Base-by-base conservation (phyloP, 2,888 invertebrate species). In the Leucophenga maculata region DNA sequence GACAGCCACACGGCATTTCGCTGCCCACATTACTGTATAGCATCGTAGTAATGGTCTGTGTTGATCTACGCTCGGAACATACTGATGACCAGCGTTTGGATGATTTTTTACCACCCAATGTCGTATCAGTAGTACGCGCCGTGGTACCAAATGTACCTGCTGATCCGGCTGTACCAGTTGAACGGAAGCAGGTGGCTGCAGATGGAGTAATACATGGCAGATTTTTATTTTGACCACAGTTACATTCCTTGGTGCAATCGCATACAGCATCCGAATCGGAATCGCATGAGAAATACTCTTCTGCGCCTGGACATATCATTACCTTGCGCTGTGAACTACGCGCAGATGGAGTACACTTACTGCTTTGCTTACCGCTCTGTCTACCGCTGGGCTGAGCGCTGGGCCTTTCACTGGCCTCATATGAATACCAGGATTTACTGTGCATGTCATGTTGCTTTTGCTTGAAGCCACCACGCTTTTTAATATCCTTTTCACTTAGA, bases 401-500 rank as follows among this genome's bases (percentile, higher is more conserved):
- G n/a, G 46, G 46, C 46, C 6, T 46, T 2, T 14, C 46, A 14
- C 46, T 6, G 13, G 13, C 3, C 6, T 26, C 57, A 57, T 57
- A 59, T 59, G 31, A 8, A 59, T 14, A 59, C 59, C 59, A 59
- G n/a, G 59, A 32, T 20, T 18, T 18, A 11, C 6, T 46, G 4
- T 31, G 13, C 18, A 1, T 4, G 11, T 39, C 39, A 1, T 62
- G 0, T 2, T 46, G 11, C 3, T 16, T 39, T 4, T 14, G 48
- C 14, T 64, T 64, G 46, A 46, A 48, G 8, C 62, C 62, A 6
- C 62, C 46, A 13, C 46, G 18, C 2, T n/a, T 48, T 48, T 64
- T 64, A n/a, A 64, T 46, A 26, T 64, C 62, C 16, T 22, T 64
- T 18, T 64, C 46, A 22, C 62, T 64, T 14, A 64, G 1, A n/a